Conservation (phyloP, 2,888 invertebrate genomes). For the Lamellibrachia columna region DNA sequence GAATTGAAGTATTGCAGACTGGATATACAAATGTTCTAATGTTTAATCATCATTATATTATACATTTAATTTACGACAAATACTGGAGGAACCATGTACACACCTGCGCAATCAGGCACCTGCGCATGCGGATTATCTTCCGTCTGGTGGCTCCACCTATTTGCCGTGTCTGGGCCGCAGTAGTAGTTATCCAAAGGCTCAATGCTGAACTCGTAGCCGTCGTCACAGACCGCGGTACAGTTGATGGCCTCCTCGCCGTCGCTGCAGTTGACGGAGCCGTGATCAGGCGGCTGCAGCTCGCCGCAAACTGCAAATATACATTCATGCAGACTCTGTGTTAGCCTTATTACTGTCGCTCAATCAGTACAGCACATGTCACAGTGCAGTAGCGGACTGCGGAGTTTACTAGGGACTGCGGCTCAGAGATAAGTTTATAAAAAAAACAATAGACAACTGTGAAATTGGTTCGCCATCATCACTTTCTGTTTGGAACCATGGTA, state of each 20-base stretch:
- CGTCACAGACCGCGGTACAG: conserved; percentile 2
- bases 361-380: too few relatives aligned
- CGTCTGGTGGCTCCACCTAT: not conserved
- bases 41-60: too few relatives aligned
- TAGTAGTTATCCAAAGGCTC: not conserved
- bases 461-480: not conserved
- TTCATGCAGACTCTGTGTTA: too few relatives aligned
- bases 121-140: not conserved
- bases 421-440: not conserved
- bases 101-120: not conserved
- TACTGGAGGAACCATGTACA: not conserved
- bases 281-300: not conserved
- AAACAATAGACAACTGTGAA: not conserved
- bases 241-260: not conserved
- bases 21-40: not conserved
- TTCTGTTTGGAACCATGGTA: not conserved
- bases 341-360: too few relatives aligned
- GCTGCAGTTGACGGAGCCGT: not conserved
- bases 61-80: too few relatives aligned
- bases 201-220: not conserved
- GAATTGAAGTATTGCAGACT: too few relatives aligned
- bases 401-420: not conserved
- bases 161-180: not conserved
- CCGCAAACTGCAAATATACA: not conserved
- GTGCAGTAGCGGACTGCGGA: not conserved